A percentile compares a stretch with the other conserved stretches of the same genome.
Evolutionary conservation across 2,888 invertebrate species (phyloP).

Genomic region (Rhorus exstirpatorius): DNA sequence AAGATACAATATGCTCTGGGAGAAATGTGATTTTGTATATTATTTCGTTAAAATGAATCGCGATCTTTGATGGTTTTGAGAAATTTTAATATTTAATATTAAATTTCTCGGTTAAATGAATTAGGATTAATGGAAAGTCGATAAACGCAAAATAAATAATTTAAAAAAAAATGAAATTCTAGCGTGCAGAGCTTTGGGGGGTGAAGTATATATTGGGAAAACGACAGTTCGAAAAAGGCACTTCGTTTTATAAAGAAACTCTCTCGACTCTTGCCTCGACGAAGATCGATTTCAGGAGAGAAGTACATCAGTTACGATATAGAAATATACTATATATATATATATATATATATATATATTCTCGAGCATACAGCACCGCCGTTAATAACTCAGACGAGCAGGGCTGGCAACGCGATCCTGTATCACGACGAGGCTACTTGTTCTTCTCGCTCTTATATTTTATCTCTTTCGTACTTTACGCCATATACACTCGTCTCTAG

Average conservation of each 20-base stretch:
- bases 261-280: conserved; percentile 14
- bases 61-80: too few relatives aligned
- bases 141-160: background rate
- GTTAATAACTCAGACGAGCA: conserved; percentile 65
- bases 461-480: conserved; percentile 4
- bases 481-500: conserved; percentile 48
- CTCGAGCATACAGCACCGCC: conserved; percentile 37
- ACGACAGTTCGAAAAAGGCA: conserved; percentile 23
- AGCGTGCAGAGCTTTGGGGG: background rate
- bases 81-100: too few relatives aligned
- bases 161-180: background rate
- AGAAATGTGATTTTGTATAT: too few relatives aligned
- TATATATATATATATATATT: conserved; percentile 4
- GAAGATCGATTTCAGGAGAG: conserved; percentile 60
- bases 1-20: too few relatives aligned
- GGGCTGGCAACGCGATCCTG: conserved; percentile 54
- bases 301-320: conserved; percentile 36
- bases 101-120: background rate
- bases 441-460: conserved; percentile 20
- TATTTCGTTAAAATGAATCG: too few relatives aligned
- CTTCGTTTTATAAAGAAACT: conserved; percentile 46
- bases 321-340: conserved; percentile 1
- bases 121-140: conserved; percentile 5
- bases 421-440: conserved; percentile 34
- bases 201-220: background rate